Percentiles rank a stretch among this genome's conserved stretches.
phyloP scores from a whole-genome alignment of 2,888 invertebrate genomes.

The Tortrix viridana region DNA sequence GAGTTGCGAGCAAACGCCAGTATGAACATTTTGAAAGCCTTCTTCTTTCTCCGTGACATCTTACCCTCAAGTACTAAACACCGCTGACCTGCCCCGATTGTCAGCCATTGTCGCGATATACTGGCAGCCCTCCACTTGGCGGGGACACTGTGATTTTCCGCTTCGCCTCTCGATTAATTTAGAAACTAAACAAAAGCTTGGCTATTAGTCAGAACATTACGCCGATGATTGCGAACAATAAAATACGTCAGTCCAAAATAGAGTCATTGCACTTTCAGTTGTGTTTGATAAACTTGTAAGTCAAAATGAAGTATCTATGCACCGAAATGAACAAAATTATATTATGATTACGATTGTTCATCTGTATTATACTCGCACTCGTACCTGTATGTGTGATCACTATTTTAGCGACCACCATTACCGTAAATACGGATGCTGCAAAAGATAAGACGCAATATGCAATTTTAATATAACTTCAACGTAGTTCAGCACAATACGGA shows the following conservation, averaged over 20 bases:
- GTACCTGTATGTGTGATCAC: too few relatives aligned
- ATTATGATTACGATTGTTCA: too few relatives aligned
- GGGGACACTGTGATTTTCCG: constrained; percentile 69
- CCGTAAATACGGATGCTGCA: too few relatives aligned
- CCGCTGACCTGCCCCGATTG: constrained; percentile 36
- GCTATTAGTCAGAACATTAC: constrained; percentile 44
- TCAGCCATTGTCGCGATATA: constrained; percentile 44
- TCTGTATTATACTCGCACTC: too few relatives aligned
- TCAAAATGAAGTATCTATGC: too few relatives aligned
- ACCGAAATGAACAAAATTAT: too few relatives aligned
- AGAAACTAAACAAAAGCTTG: constrained; percentile 42
- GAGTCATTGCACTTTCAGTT: too few relatives aligned
- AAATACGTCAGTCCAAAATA: not conserved
- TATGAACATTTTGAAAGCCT: not conserved
- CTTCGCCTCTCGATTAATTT: constrained; percentile 49
- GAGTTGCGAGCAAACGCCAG: too few relatives aligned
- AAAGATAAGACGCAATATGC: too few relatives aligned
- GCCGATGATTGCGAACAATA: not conserved
- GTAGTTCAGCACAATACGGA: not conserved
- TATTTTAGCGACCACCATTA: too few relatives aligned
- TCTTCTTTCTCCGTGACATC: not conserved
- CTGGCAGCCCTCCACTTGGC: constrained; percentile 74
- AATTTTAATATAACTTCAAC: not conserved
- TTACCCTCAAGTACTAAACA: constrained; percentile 10
- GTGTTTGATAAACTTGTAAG: too few relatives aligned